Evolutionary conservation across 2,113 vertebrate genomes (phyloP), one percentile per base, ranked within the genome.

Genomic region (Pygoscelis antarcticus): DNA sequence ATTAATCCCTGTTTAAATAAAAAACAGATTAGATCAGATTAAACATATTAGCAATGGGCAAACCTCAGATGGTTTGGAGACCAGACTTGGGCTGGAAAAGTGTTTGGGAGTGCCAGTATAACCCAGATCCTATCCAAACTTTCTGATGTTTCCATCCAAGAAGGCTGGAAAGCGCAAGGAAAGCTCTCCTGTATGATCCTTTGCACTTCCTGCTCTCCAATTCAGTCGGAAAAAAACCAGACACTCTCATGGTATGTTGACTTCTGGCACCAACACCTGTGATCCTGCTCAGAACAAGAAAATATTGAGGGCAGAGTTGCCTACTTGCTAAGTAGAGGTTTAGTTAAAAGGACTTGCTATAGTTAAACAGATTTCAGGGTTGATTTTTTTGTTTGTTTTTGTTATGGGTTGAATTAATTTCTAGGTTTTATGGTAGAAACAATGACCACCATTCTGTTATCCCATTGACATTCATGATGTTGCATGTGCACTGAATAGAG

Each of bases 1-100:
- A 96, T 97, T 97, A 97, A 96, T 92, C 83, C 54, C 62, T 85
- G 57, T 89, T 97, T 84, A 96, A 97, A 97, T 93, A 95, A 95
- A 93, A 93, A 95, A 10, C 66, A 91, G 77, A 93, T 91, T 96
- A 94, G 87, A 93, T 95, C 80, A 84, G 77, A 97, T 94, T 96
- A 91, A 95, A 82, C 29, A 46, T 87, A 95, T 70, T 75, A 97
- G 62, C 40, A 61, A 64, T n/a, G 75, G 75, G 76, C 79, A 88
- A 90, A 92, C 29, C 55, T 95, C 68, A 64, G 61, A 88, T 70
- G 36, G 11, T 92, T 93, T 90, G 38, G 71, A 91, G 54, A 54
- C 79, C 7, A 9, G 46, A n/a, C 55, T 3, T 78, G 51, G 60
- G 47, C 69, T 93, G 71, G 30, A 88, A 93, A 86, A 83, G 7